These are phyloP conservation scores for Vannuccia rotundouncinata DNA, from an alignment of 2,888 invertebrate species.

Conservation along the genomic window DNA sequence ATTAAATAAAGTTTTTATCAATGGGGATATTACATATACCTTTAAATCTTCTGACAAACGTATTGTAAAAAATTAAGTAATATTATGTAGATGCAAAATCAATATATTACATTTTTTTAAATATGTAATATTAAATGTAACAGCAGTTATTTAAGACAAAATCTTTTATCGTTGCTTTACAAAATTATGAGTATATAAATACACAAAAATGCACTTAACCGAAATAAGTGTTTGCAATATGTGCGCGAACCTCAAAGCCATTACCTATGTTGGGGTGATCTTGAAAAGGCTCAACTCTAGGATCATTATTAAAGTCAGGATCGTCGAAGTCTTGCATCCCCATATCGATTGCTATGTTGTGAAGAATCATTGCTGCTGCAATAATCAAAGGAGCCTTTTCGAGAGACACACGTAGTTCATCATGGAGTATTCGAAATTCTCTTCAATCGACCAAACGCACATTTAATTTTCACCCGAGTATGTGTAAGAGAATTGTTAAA, in stretches of 20 bases:
- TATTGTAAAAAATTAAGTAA: background rate
- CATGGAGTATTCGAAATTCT: background rate
- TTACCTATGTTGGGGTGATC: background rate
- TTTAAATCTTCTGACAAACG: background rate
- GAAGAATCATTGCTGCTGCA: conserved; percentile 71
- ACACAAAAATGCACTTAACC: background rate
- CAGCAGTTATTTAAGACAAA: background rate
- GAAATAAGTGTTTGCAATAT: background rate
- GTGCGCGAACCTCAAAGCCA: background rate
- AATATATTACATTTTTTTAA: background rate
- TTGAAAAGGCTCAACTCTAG: background rate
- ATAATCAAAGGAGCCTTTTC: conserved; percentile 27
- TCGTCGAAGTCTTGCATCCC: background rate
- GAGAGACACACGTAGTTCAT: conserved; percentile 40
- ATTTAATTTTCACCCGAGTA: background rate
- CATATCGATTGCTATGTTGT: conserved; percentile 52
- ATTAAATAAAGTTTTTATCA: background rate
- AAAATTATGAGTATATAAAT: background rate
- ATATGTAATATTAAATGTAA: background rate
- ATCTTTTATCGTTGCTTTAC: background rate
- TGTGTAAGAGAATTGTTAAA: background rate
- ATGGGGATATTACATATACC: background rate
- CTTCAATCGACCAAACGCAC: background rate
- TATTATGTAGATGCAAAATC: background rate
- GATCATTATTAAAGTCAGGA: background rate